These are phyloP conservation scores for Eretmochelys imbricata DNA, from an alignment of 2,113 vertebrate genomes.

Conservation along the genomic window DNA sequence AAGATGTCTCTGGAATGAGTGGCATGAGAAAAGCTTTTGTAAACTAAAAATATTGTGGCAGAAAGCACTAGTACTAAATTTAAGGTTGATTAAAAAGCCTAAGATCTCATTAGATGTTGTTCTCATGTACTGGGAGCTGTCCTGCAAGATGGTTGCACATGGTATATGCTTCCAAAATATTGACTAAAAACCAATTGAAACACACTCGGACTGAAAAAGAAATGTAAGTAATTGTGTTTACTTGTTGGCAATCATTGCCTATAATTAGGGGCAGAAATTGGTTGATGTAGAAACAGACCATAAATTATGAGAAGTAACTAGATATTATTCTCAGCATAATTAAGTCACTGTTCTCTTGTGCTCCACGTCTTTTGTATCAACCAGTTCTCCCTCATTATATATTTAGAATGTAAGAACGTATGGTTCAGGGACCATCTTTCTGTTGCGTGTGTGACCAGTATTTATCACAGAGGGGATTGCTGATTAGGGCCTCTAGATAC, in stretches of 20 bases:
- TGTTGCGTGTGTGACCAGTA: background rate
- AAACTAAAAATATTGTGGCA: background rate
- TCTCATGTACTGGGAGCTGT: background rate
- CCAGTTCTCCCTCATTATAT: background rate
- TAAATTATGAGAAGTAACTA: background rate
- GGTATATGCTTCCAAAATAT: background rate
- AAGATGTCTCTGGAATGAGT: background rate
- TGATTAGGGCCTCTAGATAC: background rate
- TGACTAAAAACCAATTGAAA: background rate
- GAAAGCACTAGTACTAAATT: background rate
- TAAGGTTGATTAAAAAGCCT: background rate
- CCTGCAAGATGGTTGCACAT: background rate
- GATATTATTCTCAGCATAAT: background rate
- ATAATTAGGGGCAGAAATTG: background rate
- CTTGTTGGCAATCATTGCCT: background rate
- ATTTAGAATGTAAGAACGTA: background rate
- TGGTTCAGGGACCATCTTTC: background rate
- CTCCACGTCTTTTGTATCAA: background rate
- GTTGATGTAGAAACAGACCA: background rate
- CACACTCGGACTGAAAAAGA: background rate
- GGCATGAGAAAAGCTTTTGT: background rate
- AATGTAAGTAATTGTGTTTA: background rate
- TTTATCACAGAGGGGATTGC: background rate
- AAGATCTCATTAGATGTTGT: background rate
- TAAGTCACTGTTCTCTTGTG: background rate